A percentile compares a stretch with the other conserved stretches of the same genome.
Conservation (phyloP, 1,140 invertebrate species). For the Ostrea edulis region DNA sequence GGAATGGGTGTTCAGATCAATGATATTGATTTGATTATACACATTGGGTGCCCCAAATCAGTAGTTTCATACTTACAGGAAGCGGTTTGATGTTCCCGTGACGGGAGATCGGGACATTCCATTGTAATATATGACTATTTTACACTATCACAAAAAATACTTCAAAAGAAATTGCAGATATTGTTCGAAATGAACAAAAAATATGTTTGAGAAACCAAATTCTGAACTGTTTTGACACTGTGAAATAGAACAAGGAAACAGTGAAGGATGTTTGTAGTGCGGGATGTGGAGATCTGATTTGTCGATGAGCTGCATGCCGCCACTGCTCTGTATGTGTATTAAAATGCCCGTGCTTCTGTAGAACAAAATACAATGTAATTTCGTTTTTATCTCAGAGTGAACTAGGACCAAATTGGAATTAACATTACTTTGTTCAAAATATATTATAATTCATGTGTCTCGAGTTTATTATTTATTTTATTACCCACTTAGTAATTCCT, state of each 20-base stretch:
- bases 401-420: too few relatives aligned
- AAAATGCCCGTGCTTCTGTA: not conserved
- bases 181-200: constrained; percentile 1
- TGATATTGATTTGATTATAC: constrained; percentile 42
- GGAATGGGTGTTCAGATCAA: constrained; percentile 46
- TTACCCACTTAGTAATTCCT: too few relatives aligned
- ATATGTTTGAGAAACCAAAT: constrained; percentile 4
- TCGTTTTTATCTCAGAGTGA: not conserved
- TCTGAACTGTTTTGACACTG: not conserved
- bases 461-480: too few relatives aligned
- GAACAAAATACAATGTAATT: not conserved
- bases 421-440: too few relatives aligned
- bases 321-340: not conserved
- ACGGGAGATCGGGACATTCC: constrained; percentile 2
- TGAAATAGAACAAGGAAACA: not conserved
- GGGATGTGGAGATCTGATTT: not conserved
- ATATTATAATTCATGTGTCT: too few relatives aligned
- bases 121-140: constrained; percentile 44
- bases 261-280: not conserved
- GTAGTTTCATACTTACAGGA: constrained; percentile 44
- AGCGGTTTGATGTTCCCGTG: constrained; percentile 40
- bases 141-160: constrained; percentile 38
- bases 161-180: constrained; percentile 17
- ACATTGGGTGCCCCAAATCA: constrained; percentile 48
- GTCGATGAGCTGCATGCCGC: not conserved